phyloP scores from a whole-genome alignment of 2,888 invertebrate genomes.

The Chaitophorus viminalis region DNA sequence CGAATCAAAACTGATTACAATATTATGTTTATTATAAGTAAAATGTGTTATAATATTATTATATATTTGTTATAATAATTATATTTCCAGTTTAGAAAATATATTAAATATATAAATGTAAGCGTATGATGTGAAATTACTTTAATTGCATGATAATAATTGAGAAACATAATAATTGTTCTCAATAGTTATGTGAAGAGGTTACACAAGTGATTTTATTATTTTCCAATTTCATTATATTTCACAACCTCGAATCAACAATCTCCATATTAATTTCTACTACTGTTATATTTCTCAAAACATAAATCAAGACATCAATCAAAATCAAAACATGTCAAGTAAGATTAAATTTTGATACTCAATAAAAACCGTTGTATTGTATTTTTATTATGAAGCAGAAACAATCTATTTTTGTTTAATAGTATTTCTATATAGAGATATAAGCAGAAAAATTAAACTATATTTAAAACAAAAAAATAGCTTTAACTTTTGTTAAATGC shows the following conservation, averaged over 20 bases:
- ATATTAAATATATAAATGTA: not conserved
- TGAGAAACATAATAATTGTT: not conserved
- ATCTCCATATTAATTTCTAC: not conserved
- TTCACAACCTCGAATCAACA: not conserved
- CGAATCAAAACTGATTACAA: too few relatives aligned
- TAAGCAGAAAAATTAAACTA: not conserved
- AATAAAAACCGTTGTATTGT: not conserved
- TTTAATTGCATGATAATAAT: not conserved
- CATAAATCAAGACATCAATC: conserved; percentile 1
- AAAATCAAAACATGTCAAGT: too few relatives aligned
- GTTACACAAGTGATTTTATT: not conserved
- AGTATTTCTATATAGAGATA: not conserved
- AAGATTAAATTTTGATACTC: not conserved
- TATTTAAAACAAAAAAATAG: too few relatives aligned
- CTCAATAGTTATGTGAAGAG: not conserved
- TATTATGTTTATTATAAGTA: too few relatives aligned
- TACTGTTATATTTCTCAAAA: not conserved
- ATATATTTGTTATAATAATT: too few relatives aligned
- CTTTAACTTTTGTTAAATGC: not conserved
- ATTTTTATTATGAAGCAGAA: not conserved
- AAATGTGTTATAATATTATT: too few relatives aligned
- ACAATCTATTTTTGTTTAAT: not conserved
- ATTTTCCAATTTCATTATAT: not conserved
- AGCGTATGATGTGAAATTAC: not conserved
- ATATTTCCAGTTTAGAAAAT: not conserved